Evolutionary conservation across 2,797 vertebrate species (phyloP), one percentile per base, ranked within the genome.

Genomic region (Holocentrus rufus): DNA sequence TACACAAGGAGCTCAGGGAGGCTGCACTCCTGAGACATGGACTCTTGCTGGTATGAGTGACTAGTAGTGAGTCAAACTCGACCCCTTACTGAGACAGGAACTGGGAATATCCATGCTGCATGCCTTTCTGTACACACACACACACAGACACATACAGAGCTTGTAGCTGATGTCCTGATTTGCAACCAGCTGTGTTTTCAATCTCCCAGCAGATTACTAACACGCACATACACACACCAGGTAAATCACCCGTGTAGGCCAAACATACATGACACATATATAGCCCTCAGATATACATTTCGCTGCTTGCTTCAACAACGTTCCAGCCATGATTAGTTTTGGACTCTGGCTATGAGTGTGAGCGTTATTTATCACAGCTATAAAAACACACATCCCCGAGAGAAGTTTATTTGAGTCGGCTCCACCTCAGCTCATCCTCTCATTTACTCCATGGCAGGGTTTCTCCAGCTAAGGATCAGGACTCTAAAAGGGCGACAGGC

Each of bases 351-450:
- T 76, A 69, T 78, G 83, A 81, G 85, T 39, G 54, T 66, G 64
- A 74, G 47, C 56, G 15, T 84, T 86, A 83, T 89, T 90, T 79
- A 87, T 76, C 47, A 30, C 76, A 42, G 77, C 69, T 76, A 70
- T 84, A 76, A 82, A 85, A 68, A 74, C 42, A 53, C 36, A n/a
- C 13, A 8, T 78, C 57, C 74, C 66, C 14, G 11, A 62, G 39
- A 67, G 57, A 61, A 66, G 44, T 20, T 5, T 50, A 62, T 60
- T 70, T 18, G 72, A 47, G 58, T 58, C 36, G 15, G 55, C 34
- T 60, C 34, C 53, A 67, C 72, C 34, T 27, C 64, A 72, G 34
- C 69, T 69, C 31, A 50, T 63, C 22, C 70, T 62, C 42, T 39
- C 46, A 56, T 34, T 23, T 20, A 52, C 11, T 34, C 46, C 36